Evolutionary conservation across 2,797 vertebrate species (phyloP).

Genomic region (Tokudaia tokunoshimensis): DNA sequence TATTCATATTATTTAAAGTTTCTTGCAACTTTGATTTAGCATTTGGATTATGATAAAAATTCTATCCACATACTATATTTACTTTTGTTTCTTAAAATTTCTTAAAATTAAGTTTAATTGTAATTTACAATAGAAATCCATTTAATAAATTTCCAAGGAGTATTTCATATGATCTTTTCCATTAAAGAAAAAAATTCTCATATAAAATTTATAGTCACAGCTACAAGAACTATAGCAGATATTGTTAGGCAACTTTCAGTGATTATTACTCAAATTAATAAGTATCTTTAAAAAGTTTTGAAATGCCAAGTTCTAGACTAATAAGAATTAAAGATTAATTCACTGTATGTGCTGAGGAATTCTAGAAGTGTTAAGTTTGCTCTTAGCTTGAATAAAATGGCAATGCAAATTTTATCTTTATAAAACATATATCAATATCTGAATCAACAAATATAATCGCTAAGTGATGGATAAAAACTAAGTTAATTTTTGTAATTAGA

Average conservation of each 20-base stretch:
- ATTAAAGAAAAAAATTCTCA: conserved; percentile 13
- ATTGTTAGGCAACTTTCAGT: conserved; percentile 13
- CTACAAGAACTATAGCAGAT: background rate
- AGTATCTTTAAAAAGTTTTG: conserved; percentile 11
- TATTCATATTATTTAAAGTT: background rate
- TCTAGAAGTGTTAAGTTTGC: conserved; percentile 48
- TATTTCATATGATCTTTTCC: conserved; percentile 47
- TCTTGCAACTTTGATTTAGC: background rate
- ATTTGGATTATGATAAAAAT: conserved; percentile 36
- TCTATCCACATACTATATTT: background rate
- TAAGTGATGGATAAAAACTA: conserved; percentile 78
- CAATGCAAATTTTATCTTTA: conserved; percentile 74
- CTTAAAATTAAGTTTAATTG: conserved; percentile 34
- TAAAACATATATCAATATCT: conserved; percentile 68
- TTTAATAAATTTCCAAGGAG: conserved; percentile 14
- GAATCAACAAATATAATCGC: conserved; percentile 79
- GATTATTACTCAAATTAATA: conserved; percentile 1
- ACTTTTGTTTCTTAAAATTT: conserved; percentile 46
- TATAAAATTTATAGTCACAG: background rate
- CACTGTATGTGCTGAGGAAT: background rate
- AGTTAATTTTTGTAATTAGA: conserved; percentile 85
- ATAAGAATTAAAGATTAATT: conserved; percentile 43
- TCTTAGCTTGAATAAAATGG: conserved; percentile 40
- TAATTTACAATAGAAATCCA: background rate
- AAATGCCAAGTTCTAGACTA: conserved; percentile 6